phyloP scores from a whole-genome alignment of 2,113 vertebrate species.

The Anhinga rufa region DNA sequence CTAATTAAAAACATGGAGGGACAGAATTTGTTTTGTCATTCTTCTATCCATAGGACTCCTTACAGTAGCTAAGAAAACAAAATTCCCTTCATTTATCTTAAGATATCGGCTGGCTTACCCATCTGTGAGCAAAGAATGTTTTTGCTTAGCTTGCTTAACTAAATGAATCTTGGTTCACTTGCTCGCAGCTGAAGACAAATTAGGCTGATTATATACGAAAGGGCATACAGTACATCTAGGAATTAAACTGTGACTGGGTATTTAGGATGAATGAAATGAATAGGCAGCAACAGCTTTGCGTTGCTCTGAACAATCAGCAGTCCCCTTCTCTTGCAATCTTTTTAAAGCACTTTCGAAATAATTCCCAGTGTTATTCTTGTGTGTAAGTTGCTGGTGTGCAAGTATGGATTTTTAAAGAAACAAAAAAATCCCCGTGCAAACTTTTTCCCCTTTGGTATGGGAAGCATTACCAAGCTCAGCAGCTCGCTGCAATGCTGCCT shows the following conservation, averaged over 20 bases:
- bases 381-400: neutral
- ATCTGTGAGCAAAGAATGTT: slow-evolving; percentile 30
- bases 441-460: neutral
- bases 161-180: slow-evolving; percentile 43
- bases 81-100: slow-evolving; percentile 25
- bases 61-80: slow-evolving; percentile 13
- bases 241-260: slow-evolving; percentile 27
- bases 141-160: slow-evolving; percentile 47
- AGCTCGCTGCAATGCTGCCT: neutral
- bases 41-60: neutral
- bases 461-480: neutral
- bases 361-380: neutral
- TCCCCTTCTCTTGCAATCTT: neutral
- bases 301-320: slow-evolving; percentile 14
- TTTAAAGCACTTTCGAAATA: slow-evolving; percentile 40
- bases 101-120: slow-evolving; percentile 4
- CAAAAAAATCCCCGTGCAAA: neutral
- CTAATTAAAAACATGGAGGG: slow-evolving; percentile 1
- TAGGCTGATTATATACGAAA: slow-evolving; percentile 36
- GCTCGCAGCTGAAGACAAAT: slow-evolving; percentile 50
- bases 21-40: slow-evolving; percentile 38
- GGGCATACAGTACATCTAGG: slow-evolving; percentile 25
- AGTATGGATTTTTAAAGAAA: neutral
- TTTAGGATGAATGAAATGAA: slow-evolving; percentile 47
- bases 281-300: slow-evolving; percentile 19